phyloP scores from a whole-genome alignment of 1,140 invertebrate genomes.

The Ceratosolen fusciceps region DNA sequence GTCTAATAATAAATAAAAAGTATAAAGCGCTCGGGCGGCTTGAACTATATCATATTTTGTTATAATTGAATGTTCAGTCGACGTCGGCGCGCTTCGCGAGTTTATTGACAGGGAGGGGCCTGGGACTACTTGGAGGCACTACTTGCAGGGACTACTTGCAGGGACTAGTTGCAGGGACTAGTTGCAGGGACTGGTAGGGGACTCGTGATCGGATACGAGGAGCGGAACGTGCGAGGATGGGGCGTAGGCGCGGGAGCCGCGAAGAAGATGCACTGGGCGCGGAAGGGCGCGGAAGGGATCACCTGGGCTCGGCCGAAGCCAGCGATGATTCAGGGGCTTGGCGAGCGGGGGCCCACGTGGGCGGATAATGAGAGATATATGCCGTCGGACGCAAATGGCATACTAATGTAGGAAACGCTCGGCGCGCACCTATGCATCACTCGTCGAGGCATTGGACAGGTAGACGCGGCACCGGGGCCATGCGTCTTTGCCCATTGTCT shows the following conservation, averaged over 20 bases:
- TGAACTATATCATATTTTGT: background rate
- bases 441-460: conserved; percentile 59
- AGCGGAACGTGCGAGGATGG: background rate
- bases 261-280: background rate
- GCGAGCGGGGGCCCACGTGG: conserved; percentile 50
- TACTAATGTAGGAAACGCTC: conserved; percentile 63
- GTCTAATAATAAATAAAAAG: no score
- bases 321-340: conserved; percentile 28
- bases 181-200: no score
- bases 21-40: background rate
- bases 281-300: background rate
- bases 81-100: no score
- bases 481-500: conserved; percentile 48
- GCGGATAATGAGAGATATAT: conserved; percentile 63
- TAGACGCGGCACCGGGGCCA: background rate
- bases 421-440: conserved; percentile 63
- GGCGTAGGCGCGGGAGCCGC: background rate
- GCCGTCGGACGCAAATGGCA: conserved; percentile 62
- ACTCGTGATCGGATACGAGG: background rate
- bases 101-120: no score
- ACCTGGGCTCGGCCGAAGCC: background rate
- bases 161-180: no score
- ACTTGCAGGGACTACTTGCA: no score
- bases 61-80: background rate
- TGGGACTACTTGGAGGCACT: no score